Percentiles rank a stretch among this genome's conserved stretches.
These are phyloP conservation scores for Pocillopora grandis DNA, from an alignment of 92 coral and sea anemone genomes.

Conservation along the genomic window DNA sequence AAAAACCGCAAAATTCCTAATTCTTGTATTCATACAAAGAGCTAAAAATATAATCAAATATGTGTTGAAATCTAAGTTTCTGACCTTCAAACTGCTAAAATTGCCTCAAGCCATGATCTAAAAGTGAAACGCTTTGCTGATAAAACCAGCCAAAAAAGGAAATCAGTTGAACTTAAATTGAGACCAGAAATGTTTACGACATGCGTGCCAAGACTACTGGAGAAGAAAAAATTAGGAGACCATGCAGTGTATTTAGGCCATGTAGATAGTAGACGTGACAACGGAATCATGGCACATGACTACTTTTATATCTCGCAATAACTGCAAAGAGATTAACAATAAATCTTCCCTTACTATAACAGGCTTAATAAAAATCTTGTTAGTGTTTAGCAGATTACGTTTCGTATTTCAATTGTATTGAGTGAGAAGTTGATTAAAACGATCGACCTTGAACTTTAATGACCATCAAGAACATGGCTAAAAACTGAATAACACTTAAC, in stretches of 20 bases:
- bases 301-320: background rate
- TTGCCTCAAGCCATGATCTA: conserved; percentile 13
- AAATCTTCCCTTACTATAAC: conserved; percentile 9
- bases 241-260: background rate
- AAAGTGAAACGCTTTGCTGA: background rate
- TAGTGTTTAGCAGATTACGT: background rate
- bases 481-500: no score
- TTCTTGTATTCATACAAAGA: no score
- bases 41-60: no score
- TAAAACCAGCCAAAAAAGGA: background rate
- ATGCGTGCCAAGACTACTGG: background rate
- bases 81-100: no score
- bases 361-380: conserved; percentile 21
- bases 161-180: conserved; percentile 10
- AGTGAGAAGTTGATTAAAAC: background rate
- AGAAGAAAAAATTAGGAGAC: no score
- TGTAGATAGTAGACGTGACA: background rate
- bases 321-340: background rate
- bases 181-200: conserved; percentile 3
- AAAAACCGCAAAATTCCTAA: no score
- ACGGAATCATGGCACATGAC: background rate
- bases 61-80: no score
- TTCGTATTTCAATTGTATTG: background rate
- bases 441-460: background rate
- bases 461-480: no score